Evolutionary conservation across 2,888 invertebrate genomes (phyloP), one percentile per base, ranked within the genome.

Genomic region (Drosophila neonasuta): DNA sequence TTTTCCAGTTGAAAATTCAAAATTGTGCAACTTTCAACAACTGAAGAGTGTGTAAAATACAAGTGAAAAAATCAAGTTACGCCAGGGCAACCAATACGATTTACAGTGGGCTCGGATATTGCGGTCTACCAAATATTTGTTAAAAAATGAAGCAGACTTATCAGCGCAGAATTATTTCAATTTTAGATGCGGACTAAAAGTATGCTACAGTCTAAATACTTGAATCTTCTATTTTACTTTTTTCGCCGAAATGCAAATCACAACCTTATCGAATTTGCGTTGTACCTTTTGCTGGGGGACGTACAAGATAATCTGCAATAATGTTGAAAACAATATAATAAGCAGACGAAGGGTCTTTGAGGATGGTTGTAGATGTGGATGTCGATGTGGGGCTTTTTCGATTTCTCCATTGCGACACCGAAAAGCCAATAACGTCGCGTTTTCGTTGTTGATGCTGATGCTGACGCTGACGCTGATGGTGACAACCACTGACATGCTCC

Each of bases 351-450:
- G 32, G 11, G 15, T 32, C 10, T 32, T 30, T 42, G 42, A 10
- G 7, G n/a, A 13, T 15, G 17, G 55, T 68, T 36, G 36, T 36
- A 11, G 36, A 59, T 59, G 60, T 39, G 59, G 46, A 5, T 1
- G 11, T n/a, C n/a, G 41, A 29, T 49, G 41, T 17, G 67, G 63
- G 59, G 69, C 64, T 76, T 71, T 61, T 59, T 52, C 52, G 79
- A 71, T 63, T 79, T 71, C 67, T 64, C 65, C 69, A 63, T 60
- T 54, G 70, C 65, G 68, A 68, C 71, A 70, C 76, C 62, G 69
- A 79, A 85, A 84, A 85, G 86, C 83, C 81, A 81, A 81, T 81
- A 81, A 85, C 68, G 71, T 55, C 59, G 77, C 61, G 62, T 63
- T 65, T 68, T 63, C 62, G 75, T 54, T 61, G 64, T 58, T 49